These are phyloP conservation scores for Eristalis tenax DNA, from an alignment of 2,888 invertebrate species.

Conservation along the genomic window DNA sequence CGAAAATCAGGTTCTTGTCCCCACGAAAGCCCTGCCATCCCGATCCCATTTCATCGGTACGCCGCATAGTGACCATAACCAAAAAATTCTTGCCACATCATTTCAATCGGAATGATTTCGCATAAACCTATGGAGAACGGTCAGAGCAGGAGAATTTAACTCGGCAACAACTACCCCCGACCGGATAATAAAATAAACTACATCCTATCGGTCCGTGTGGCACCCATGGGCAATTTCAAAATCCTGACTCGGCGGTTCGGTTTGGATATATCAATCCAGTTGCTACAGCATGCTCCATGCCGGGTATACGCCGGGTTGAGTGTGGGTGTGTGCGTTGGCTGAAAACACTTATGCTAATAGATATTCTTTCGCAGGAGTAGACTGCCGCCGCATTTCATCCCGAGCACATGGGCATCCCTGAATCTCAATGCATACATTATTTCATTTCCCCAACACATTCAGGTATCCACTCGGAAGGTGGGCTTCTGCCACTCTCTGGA, in stretches of 20 bases:
- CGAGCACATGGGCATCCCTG: constrained; percentile 33
- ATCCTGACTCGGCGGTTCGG: constrained; percentile 69
- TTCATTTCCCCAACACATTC: constrained; percentile 20
- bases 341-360: constrained; percentile 72
- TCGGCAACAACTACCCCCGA: constrained; percentile 67
- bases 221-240: constrained; percentile 72
- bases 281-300: not conserved
- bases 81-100: constrained; percentile 67
- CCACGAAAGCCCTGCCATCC: constrained; percentile 44
- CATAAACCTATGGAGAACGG: constrained; percentile 63
- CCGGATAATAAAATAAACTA: constrained; percentile 72
- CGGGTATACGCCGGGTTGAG: not conserved
- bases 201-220: constrained; percentile 70
- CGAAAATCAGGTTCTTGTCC: constrained; percentile 27
- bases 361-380: constrained; percentile 68
- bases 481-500: constrained; percentile 29
- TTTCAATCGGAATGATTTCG: constrained; percentile 72
- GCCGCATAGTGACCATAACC: constrained; percentile 31
- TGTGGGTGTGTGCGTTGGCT: constrained; percentile 14
- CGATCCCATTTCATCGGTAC: constrained; percentile 25
- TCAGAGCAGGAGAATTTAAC: constrained; percentile 52
- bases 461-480: constrained; percentile 26
- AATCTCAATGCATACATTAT: constrained; percentile 56
- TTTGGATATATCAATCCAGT: constrained; percentile 58
- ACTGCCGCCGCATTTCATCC: constrained; percentile 60